Evolutionary conservation across 2,113 vertebrate species (phyloP).

Genomic region (Prinia subflava): DNA sequence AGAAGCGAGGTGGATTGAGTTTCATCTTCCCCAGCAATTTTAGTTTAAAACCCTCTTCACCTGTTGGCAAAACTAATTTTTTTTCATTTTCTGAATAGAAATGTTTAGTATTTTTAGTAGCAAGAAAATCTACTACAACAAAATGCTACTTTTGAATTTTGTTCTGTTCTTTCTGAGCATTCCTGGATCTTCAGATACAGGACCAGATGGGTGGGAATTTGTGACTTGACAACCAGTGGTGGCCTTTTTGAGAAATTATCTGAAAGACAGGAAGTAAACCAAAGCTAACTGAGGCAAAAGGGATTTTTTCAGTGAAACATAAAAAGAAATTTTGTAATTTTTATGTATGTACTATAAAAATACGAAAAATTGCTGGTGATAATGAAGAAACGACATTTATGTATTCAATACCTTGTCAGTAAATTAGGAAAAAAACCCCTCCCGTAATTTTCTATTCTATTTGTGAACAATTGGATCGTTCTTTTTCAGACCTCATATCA

Average conservation of each 20-base stretch:
- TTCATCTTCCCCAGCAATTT: neutral
- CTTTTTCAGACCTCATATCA: neutral
- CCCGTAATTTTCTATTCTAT: neutral
- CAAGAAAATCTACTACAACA: neutral
- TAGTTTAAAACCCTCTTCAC: neutral
- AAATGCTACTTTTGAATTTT: neutral
- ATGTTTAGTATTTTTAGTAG: neutral
- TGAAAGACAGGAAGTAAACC: neutral
- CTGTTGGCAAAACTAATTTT: neutral
- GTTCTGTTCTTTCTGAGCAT: neutral
- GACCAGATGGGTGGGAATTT: neutral
- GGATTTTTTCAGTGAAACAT: neutral
- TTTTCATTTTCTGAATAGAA: neutral
- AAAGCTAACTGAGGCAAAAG: neutral
- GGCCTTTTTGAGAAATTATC: neutral
- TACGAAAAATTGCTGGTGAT: neutral
- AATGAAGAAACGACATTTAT: neutral
- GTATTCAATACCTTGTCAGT: neutral
- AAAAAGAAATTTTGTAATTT: neutral
- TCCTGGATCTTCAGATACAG: neutral
- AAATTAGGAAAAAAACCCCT: accelerated
- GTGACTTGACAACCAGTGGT: neutral
- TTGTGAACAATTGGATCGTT: neutral
- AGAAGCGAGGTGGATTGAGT: neutral
- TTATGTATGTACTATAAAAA: neutral